Conservation (phyloP, 2,797 vertebrate genomes). For the Odontamblyopus rebecca region DNA sequence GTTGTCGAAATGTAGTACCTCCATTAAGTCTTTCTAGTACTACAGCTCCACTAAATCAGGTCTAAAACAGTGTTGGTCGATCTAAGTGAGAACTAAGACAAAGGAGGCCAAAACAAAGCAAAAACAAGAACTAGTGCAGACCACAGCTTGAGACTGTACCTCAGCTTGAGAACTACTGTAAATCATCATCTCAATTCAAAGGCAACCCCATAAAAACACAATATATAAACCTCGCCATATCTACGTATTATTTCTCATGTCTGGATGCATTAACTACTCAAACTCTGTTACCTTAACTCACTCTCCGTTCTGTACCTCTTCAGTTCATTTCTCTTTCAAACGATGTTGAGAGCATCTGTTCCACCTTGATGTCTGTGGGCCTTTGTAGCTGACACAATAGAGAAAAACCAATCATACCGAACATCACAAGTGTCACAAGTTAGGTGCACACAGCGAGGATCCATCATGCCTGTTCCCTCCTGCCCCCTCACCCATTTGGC, state of each 20-base stretch:
- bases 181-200: too few species aligned
- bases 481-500: conserved; percentile 58
- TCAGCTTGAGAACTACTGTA: too few species aligned
- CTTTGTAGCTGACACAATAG: conserved; percentile 20
- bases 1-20: too few species aligned
- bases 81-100: too few species aligned
- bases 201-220: neutral
- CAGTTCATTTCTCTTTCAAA: neutral
- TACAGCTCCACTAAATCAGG: too few species aligned
- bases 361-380: conserved; percentile 4
- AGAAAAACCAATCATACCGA: conserved; percentile 33
- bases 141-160: too few species aligned
- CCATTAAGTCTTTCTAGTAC: too few species aligned
- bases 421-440: conserved; percentile 43
- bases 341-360: conserved; percentile 8
- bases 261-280: neutral
- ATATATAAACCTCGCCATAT: neutral
- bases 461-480: conserved; percentile 66
- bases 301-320: neutral
- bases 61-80: too few species aligned
- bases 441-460: conserved; percentile 35
- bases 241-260: neutral
- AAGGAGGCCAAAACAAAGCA: too few species aligned
- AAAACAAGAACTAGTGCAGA: too few species aligned
- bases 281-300: neutral